A percentile compares a stretch with the other conserved stretches of the same genome.
Evolutionary conservation across 1,140 invertebrate species (phyloP).

Genomic region (Zaprionus davidi): DNA sequence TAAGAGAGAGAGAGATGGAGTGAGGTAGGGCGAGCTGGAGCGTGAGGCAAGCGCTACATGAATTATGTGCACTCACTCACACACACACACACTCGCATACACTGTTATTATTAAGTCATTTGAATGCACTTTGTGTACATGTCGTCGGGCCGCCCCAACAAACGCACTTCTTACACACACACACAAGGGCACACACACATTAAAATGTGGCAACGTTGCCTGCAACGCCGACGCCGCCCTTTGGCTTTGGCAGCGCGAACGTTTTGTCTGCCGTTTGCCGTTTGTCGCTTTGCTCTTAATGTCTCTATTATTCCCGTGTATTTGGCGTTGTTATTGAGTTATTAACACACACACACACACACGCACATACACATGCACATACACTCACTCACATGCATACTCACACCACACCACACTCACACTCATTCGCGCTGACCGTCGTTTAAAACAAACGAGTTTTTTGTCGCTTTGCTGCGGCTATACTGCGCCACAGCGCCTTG

Average conservation of each 20-base stretch:
- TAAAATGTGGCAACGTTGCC: slow-evolving; percentile 43
- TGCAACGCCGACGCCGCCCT: slow-evolving; percentile 30
- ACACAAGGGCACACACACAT: no score
- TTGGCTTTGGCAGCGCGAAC: slow-evolving; percentile 30
- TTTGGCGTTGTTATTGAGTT: slow-evolving; percentile 80
- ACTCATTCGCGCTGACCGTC: slow-evolving; percentile 42
- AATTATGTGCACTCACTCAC: slow-evolving; percentile 58
- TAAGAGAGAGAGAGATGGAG: no score
- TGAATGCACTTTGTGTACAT: slow-evolving; percentile 74
- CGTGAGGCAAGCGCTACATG: slow-evolving; percentile 8
- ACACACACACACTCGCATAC: slow-evolving; percentile 14
- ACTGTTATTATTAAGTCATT: slow-evolving; percentile 81
- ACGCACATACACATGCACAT: slow-evolving; percentile 10
- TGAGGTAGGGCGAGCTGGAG: not conserved
- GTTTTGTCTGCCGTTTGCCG: slow-evolving; percentile 55
- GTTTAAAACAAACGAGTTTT: slow-evolving; percentile 73
- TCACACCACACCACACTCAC: slow-evolving; percentile 9
- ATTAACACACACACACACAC: slow-evolving; percentile 66
- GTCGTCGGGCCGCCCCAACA: slow-evolving; percentile 29
- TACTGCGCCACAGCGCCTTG: slow-evolving; percentile 62
- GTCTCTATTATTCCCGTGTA: slow-evolving; percentile 79
- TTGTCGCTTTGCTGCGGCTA: slow-evolving; percentile 31
- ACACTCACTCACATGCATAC: slow-evolving; percentile 5
- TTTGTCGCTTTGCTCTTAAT: slow-evolving; percentile 70
- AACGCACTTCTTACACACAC: slow-evolving; percentile 37